Conservation (phyloP, 2,113 vertebrate genomes). For the Parus major region DNA sequence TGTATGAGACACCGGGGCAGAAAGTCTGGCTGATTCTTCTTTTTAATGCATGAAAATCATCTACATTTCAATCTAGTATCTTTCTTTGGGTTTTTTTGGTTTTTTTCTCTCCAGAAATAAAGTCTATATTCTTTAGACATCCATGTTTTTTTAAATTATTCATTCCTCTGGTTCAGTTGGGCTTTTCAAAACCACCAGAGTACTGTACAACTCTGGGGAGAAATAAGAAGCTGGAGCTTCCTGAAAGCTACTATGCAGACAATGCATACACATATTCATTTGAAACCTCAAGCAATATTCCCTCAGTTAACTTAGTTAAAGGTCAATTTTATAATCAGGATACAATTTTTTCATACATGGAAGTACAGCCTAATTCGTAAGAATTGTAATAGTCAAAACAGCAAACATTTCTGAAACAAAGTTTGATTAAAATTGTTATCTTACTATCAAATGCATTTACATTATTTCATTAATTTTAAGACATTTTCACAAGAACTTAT, state of each 20-base stretch:
- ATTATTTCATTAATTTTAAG: background rate
- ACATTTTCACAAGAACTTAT: background rate
- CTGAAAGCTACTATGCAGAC: background rate
- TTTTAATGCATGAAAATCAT: background rate
- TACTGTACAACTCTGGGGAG: background rate
- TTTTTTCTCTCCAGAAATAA: background rate
- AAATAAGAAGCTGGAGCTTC: background rate
- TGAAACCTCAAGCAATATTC: background rate
- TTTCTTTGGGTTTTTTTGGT: background rate
- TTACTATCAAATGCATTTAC: background rate
- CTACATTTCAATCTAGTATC: background rate
- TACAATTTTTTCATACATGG: background rate
- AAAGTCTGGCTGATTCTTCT: background rate
- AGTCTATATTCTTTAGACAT: background rate
- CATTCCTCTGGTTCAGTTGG: background rate
- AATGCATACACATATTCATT: background rate
- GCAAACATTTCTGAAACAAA: background rate
- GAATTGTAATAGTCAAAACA: background rate
- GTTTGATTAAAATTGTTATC: background rate
- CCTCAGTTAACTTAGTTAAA: background rate
- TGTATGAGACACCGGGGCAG: accelerated
- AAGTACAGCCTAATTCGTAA: background rate
- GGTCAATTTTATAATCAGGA: background rate
- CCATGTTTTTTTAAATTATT: background rate
- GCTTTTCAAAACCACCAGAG: background rate